Evolutionary conservation across 2,888 invertebrate species (phyloP).

Genomic region (Osmoderma eremita): DNA sequence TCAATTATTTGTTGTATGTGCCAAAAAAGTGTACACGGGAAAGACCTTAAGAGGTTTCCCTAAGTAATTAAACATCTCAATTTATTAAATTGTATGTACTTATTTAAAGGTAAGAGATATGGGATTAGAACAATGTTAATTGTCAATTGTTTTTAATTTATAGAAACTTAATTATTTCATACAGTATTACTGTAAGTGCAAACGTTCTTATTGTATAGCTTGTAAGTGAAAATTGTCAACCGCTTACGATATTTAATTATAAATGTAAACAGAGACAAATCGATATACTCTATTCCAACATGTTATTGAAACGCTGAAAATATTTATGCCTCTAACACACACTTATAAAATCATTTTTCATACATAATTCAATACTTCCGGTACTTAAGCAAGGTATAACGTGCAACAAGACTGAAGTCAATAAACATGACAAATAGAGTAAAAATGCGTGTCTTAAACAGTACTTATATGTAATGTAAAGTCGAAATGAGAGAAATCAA

Average conservation of each 20-base stretch:
- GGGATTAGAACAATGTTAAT: conserved; percentile 19
- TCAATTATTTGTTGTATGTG: conserved; percentile 1
- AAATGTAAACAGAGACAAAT: no score
- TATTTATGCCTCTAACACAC: no score
- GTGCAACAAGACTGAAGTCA: background rate
- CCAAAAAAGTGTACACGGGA: conserved; percentile 4
- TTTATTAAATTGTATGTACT: conserved; percentile 8
- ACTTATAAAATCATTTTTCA: no score
- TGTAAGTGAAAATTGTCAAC: no score
- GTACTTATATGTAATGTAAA: background rate
- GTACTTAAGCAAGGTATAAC: no score
- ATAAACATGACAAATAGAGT: background rate
- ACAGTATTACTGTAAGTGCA: no score
- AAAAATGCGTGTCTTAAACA: background rate
- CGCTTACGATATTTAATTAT: no score
- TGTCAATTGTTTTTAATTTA: conserved; percentile 24
- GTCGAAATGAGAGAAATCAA: background rate
- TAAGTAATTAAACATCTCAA: background rate
- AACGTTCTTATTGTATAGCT: no score
- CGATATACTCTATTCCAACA: no score
- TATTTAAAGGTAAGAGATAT: background rate
- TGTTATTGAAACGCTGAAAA: no score
- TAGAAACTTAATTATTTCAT: background rate
- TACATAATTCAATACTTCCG: no score
- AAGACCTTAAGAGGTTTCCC: no score